Evolutionary conservation across 1,140 invertebrate genomes (phyloP).

Genomic region (Brachionus plicatilis): DNA sequence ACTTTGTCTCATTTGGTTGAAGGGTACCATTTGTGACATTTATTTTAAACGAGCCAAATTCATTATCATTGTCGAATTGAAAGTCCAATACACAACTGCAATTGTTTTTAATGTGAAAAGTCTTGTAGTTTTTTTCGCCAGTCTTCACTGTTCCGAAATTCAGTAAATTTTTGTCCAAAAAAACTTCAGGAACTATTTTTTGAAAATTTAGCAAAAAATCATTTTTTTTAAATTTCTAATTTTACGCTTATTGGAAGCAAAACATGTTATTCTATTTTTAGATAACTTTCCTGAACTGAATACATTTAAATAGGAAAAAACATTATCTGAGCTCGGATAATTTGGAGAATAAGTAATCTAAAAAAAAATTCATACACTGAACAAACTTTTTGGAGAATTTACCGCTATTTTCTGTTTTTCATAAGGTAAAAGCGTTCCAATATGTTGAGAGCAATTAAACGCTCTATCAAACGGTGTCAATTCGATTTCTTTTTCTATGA

Average conservation of each 20-base stretch:
- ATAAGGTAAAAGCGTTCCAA: not conserved
- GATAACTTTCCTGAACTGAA: slow-evolving; percentile 49
- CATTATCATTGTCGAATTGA: slow-evolving; percentile 35
- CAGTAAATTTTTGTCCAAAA: not conserved
- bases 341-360: slow-evolving; percentile 52
- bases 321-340: slow-evolving; percentile 46
- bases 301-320: slow-evolving; percentile 53
- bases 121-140: not conserved
- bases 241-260: slow-evolving; percentile 49
- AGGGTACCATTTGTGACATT: not conserved
- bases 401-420: slow-evolving; percentile 24
- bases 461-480: not conserved
- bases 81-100: not conserved
- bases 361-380: slow-evolving; percentile 33
- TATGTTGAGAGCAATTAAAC: slow-evolving; percentile 27
- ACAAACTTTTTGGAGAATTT: not conserved
- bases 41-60: slow-evolving; percentile 20
- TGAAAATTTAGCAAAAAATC: not conserved
- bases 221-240: not conserved
- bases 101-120: slow-evolving; percentile 7
- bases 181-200: not conserved
- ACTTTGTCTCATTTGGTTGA: not conserved
- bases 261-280: slow-evolving; percentile 50
- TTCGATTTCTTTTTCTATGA: slow-evolving; percentile 10
- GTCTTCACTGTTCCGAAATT: slow-evolving; percentile 19